Evolutionary conservation across 2,113 vertebrate genomes (phyloP).

Genomic region (Periophthalmodon schlosseri): DNA sequence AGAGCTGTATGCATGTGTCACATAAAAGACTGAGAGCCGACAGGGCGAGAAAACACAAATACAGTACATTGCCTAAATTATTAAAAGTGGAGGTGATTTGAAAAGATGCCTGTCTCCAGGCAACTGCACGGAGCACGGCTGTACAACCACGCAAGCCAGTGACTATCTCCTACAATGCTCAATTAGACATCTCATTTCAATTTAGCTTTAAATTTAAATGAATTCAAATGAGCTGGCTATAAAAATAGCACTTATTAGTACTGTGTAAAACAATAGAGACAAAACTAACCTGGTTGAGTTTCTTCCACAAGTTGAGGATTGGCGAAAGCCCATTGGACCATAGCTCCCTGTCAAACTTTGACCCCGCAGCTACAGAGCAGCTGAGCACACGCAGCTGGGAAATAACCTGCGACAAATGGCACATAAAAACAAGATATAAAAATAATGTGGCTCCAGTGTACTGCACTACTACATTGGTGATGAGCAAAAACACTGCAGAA

Average conservation of each 20-base stretch:
- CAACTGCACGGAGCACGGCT: conserved; percentile 47
- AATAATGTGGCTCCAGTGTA: not conserved
- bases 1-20: conserved; percentile 18
- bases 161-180: conserved; percentile 20
- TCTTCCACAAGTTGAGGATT: conserved; percentile 95
- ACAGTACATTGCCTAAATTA: conserved; percentile 49
- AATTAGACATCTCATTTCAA: conserved; percentile 40
- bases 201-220: conserved; percentile 36
- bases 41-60: not conserved
- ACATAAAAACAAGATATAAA: not conserved
- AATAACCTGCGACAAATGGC: conserved; percentile 82
- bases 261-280: not conserved
- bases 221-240: conserved; percentile 27
- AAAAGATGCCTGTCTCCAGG: conserved; percentile 53
- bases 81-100: conserved; percentile 58
- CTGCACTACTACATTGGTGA: too few species aligned
- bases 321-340: conserved; percentile 95
- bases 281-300: conserved; percentile 90
- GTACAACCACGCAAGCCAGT: conserved; percentile 12
- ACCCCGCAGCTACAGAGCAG: conserved; percentile 85
- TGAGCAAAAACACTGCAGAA: too few species aligned
- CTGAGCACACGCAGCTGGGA: conserved; percentile 91
- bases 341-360: conserved; percentile 95
- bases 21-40: conserved; percentile 21
- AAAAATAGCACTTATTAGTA: not conserved